Conservation (phyloP, 2,888 invertebrate genomes). For the Sthenelais limicola region DNA sequence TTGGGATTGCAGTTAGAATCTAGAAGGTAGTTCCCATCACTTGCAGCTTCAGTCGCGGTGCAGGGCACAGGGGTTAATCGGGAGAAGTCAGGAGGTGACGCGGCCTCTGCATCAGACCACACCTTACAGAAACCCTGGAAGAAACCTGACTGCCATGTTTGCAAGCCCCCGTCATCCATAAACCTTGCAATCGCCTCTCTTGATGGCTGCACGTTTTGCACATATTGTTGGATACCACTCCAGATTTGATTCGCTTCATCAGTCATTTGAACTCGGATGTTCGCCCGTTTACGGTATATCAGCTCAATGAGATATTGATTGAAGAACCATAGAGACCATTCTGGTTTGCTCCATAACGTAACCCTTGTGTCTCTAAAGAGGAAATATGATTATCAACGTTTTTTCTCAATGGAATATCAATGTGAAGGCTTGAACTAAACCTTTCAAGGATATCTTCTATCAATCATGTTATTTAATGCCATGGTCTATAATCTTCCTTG, state of each 20-base stretch:
- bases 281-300: background rate
- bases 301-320: conserved; percentile 24
- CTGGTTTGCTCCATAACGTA: background rate
- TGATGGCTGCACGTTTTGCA: background rate
- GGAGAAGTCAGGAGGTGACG: background rate
- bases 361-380: background rate
- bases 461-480: too few relatives aligned
- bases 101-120: background rate
- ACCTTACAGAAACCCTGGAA: background rate
- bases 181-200: background rate
- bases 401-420: too few relatives aligned
- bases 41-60: background rate
- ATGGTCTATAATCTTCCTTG: too few relatives aligned
- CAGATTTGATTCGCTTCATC: background rate
- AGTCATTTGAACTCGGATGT: background rate
- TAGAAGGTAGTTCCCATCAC: background rate
- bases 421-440: too few relatives aligned
- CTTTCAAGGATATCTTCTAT: too few relatives aligned
- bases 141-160: background rate
- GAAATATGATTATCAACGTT: too few relatives aligned
- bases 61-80: background rate
- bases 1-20: background rate
- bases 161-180: background rate
- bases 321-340: conserved; percentile 21
- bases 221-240: background rate